Conservation (phyloP, 2,113 vertebrate species). For the Nycticebus coucang region DNA sequence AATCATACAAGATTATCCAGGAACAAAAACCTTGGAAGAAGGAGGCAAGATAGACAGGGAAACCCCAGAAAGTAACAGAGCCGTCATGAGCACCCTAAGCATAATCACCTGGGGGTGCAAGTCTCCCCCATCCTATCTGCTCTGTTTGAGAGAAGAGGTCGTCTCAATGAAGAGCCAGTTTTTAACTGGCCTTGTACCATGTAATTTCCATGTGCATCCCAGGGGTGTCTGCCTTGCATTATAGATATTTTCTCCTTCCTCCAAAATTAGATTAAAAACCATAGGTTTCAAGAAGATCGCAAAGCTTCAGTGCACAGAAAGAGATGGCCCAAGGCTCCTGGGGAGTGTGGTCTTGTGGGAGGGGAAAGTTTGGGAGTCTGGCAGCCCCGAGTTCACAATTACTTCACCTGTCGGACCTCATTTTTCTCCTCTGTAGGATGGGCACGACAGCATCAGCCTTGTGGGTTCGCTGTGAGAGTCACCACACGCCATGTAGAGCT, state of each 20-base stretch:
- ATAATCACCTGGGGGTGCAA: background rate
- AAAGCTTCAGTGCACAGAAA: background rate
- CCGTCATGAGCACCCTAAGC: rapidly evolving
- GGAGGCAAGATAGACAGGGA: background rate
- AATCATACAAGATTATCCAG: background rate
- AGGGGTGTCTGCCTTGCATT: no score
- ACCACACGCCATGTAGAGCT: rapidly evolving
- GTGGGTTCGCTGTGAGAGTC: rapidly evolving
- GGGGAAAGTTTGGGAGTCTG: no score
- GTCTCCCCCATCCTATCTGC: background rate
- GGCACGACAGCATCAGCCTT: background rate
- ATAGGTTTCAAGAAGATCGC: no score
- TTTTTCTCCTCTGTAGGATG: no score
- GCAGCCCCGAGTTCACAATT: background rate
- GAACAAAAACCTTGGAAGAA: background rate
- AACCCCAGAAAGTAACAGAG: background rate
- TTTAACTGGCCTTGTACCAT: rapidly evolving
- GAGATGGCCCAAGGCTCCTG: background rate
- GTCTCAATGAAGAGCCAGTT: background rate
- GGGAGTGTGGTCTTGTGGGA: no score
- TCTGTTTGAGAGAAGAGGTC: background rate
- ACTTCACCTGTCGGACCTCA: rapidly evolving
- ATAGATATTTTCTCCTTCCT: background rate
- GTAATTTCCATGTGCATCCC: background rate
- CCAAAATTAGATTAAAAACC: background rate